Evolutionary conservation across 2,797 vertebrate species (phyloP), one percentile per base, ranked within the genome.

Genomic region (Aulostomus chinensis): DNA sequence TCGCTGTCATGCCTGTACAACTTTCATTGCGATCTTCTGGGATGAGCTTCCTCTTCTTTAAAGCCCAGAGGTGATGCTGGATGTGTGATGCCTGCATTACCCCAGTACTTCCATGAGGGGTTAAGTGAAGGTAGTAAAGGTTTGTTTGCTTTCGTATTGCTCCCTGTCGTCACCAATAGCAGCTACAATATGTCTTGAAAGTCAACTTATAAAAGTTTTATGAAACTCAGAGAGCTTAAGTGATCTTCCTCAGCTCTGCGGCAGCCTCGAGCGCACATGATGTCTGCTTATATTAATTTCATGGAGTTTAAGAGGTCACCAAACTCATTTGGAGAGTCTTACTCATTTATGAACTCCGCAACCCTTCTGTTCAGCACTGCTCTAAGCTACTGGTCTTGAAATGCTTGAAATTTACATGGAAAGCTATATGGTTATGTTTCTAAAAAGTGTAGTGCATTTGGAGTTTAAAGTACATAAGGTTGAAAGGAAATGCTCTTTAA

Each of bases 231-330:
- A 91, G 88, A 91, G 91, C 94, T 93, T 94, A 94, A 94, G 93
- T 93, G 94, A 94, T 94, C 93, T 92, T 92, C 78, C 76, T 77
- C 78, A 83, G 89, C 92, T 92, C 89, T 84, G 88, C 81, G 71
- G 86, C 89, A 85, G 91, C 89, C 89, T 78, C 79, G 80, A 85
- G 85, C 86, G 48, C 85, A 87, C 92, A 89, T 88, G 89, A 94
- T 95, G 95, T 95, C 94, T 94, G 87, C 94, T 95, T 95, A 93
- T 94, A 96, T 97, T 96, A 94, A 96, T 98, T 97, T 97, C 94
- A 95, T 86, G 88, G 89, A 93, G 94, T 96, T 94, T 93, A 94
- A 92, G 93, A 94, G 94, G 94, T 96, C 94, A 93, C 90, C 89
- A 92, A 92, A 94, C 91, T 94, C 91, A 89, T 94, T 94, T 89